Conservation (phyloP, 2,888 invertebrate genomes). For the Eustalomyia histrio region DNA sequence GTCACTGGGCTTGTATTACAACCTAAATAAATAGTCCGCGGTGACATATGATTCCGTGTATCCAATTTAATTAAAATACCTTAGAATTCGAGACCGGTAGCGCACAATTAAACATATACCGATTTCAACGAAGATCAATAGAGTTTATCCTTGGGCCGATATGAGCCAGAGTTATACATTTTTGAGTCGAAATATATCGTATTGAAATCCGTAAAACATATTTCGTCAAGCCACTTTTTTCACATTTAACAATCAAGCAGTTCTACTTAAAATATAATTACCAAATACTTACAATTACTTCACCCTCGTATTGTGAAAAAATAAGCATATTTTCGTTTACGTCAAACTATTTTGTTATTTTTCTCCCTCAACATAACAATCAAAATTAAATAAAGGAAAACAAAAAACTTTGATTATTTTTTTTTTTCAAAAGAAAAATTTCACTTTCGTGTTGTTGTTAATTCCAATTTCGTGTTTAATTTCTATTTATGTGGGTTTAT, state of each 20-base stretch:
- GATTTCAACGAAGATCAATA: no score
- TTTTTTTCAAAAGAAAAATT: slow-evolving; percentile 21
- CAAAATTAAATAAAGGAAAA: background rate
- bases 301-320: background rate
- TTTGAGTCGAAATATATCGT: no score
- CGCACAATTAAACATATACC: no score
- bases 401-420: background rate
- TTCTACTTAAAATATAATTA: background rate
- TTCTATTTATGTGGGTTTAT: slow-evolving; percentile 44
- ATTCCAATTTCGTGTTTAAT: slow-evolving; percentile 50
- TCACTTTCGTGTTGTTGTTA: slow-evolving; percentile 33
- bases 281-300: background rate
- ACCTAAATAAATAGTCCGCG: no score
- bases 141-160: no score
- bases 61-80: no score
- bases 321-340: background rate
- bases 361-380: background rate
- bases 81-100: no score
- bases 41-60: no score
- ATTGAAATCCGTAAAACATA: no score
- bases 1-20: no score
- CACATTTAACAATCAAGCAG: background rate
- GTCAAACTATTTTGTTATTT: background rate
- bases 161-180: no score
- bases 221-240: no score